phyloP scores from a whole-genome alignment of 92 coral and sea anemone genomes.

The Palythoa caribaeorum region DNA sequence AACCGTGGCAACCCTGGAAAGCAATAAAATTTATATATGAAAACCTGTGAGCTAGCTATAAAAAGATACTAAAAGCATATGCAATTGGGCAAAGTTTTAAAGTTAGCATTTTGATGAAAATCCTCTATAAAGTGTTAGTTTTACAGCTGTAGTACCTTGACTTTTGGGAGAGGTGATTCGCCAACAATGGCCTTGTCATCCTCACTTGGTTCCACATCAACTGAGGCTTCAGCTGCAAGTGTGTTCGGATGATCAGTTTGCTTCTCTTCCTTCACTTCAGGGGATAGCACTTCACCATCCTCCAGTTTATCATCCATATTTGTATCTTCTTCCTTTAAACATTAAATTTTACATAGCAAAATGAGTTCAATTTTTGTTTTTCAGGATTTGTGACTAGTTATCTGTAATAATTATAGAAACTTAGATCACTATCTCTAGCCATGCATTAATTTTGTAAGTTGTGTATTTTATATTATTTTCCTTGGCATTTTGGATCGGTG shows the following conservation, averaged over 20 bases:
- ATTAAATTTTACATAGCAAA: not conserved
- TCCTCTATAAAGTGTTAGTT: not conserved
- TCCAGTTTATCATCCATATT: slow-evolving; percentile 58
- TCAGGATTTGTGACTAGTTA: not conserved
- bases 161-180: slow-evolving; percentile 58
- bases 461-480: no score
- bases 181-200: slow-evolving; percentile 86
- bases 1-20: no score
- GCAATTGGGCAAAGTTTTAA: not conserved
- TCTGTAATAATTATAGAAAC: not conserved
- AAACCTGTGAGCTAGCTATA: no score
- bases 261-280: slow-evolving; percentile 12
- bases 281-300: slow-evolving; percentile 52
- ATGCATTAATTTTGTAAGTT: not conserved
- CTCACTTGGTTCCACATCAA: slow-evolving; percentile 88
- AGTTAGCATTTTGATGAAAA: not conserved
- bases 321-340: slow-evolving; percentile 52
- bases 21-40: no score
- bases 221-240: slow-evolving; percentile 51
- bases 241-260: not conserved
- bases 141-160: slow-evolving; percentile 29
- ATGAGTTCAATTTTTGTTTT: not conserved
- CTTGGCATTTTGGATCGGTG: no score
- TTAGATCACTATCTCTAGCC: not conserved
- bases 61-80: no score